A percentile compares a stretch with the other conserved stretches of the same genome.
Conservation (phyloP, 2,888 invertebrate genomes). For the Pterostichus madidus region DNA sequence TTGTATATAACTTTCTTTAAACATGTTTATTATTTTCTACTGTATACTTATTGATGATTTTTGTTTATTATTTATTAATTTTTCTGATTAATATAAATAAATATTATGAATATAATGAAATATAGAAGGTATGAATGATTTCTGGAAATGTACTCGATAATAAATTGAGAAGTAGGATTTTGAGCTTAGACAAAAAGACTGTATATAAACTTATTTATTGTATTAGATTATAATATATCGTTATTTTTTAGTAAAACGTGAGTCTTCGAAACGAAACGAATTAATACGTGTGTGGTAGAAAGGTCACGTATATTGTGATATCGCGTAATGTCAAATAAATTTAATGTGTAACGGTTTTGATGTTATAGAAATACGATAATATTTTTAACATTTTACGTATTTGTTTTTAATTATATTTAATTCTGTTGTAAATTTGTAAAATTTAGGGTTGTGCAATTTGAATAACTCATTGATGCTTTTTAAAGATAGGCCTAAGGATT, state of each 20-base stretch:
- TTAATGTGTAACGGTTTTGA: constrained; percentile 64
- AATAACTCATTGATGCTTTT: constrained; percentile 20
- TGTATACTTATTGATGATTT: constrained; percentile 19
- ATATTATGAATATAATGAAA: neutral
- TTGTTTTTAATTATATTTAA: constrained; percentile 57
- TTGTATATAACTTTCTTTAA: constrained; percentile 14
- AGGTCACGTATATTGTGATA: constrained; percentile 71
- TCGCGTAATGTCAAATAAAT: constrained; percentile 67
- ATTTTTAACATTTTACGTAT: constrained; percentile 60
- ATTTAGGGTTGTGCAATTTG: constrained; percentile 63
- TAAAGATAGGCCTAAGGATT: constrained; percentile 28
- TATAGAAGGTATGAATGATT: constrained; percentile 28
- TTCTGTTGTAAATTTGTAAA: constrained; percentile 63
- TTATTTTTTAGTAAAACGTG: constrained; percentile 66
- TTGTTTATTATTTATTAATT: constrained; percentile 45
- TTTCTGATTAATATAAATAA: constrained; percentile 26
- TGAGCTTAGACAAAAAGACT: constrained; percentile 73
- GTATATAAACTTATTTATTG: constrained; percentile 71
- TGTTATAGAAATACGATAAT: constrained; percentile 63
- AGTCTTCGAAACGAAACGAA: constrained; percentile 71
- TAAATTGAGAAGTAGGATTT: constrained; percentile 51
- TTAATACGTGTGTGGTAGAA: constrained; percentile 70
- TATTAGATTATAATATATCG: constrained; percentile 62
- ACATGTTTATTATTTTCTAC: constrained; percentile 13
- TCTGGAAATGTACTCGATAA: constrained; percentile 35